Evolutionary conservation across 2,888 invertebrate species (phyloP).

Genomic region (Neuroscelio doddi): DNA sequence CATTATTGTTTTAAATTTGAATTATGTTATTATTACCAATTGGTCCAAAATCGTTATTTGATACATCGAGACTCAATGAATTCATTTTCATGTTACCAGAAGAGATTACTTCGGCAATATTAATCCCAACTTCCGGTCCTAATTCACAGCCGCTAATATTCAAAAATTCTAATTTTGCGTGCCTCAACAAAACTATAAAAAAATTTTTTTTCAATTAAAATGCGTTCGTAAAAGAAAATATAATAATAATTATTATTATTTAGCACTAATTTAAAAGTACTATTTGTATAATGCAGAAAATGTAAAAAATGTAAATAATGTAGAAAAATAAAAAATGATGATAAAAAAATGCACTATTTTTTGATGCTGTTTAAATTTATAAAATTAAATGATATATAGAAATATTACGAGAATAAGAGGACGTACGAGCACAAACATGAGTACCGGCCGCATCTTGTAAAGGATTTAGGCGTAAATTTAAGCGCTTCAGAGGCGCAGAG

Average conservation of each 20-base stretch:
- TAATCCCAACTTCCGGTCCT: constrained; percentile 52
- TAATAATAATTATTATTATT: no score
- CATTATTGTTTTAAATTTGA: no score
- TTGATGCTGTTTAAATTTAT: no score
- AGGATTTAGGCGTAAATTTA: constrained; percentile 78
- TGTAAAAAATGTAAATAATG: neutral
- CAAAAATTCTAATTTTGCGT: constrained; percentile 52
- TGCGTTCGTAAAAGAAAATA: no score
- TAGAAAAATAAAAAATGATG: no score
- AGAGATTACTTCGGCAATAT: constrained; percentile 56
- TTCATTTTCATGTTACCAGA: constrained; percentile 49
- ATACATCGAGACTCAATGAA: constrained; percentile 54
- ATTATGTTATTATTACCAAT: no score
- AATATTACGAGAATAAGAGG: neutral
- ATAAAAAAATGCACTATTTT: no score
- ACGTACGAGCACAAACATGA: constrained; percentile 60
- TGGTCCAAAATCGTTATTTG: constrained; percentile 62
- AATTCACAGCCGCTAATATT: constrained; percentile 63
- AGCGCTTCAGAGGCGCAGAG: constrained; percentile 68
- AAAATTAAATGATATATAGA: no score
- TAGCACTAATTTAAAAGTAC: no score
- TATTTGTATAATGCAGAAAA: neutral
- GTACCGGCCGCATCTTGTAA: constrained; percentile 75
- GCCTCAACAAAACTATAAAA: constrained; percentile 57
- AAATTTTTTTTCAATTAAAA: constrained; percentile 5